Percentiles rank a stretch among this genome's conserved stretches.
Evolutionary conservation across 2,797 vertebrate species (phyloP).

Genomic region (Chlorospingus flavigularis): DNA sequence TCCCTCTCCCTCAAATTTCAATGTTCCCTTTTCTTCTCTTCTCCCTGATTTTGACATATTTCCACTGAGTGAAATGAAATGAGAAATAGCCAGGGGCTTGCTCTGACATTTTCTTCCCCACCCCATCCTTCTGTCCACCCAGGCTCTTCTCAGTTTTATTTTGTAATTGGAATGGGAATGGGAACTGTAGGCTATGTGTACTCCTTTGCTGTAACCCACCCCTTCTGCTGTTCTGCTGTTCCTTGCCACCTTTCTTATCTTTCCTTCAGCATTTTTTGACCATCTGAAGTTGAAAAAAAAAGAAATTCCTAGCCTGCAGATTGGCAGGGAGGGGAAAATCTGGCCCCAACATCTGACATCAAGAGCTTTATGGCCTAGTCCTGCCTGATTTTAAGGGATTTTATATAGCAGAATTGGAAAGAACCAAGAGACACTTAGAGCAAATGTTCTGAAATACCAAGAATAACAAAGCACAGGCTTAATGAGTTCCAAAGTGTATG

Average conservation of each 20-base stretch:
- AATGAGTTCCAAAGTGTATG: slow-evolving; percentile 66
- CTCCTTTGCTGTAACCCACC: neutral
- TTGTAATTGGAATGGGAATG: neutral
- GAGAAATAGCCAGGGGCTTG: slow-evolving; percentile 58
- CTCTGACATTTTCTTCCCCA: slow-evolving; percentile 60
- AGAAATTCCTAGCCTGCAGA: neutral
- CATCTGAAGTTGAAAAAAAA: neutral
- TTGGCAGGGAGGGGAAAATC: neutral
- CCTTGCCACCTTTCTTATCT: neutral
- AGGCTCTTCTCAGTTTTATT: neutral
- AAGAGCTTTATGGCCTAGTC: slow-evolving; percentile 15
- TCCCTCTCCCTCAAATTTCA: slow-evolving; percentile 27
- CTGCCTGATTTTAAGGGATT: slow-evolving; percentile 36
- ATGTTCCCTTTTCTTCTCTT: slow-evolving; percentile 44
- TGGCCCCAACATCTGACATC: neutral
- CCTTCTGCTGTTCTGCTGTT: neutral
- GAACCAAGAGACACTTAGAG: slow-evolving; percentile 26
- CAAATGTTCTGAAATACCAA: slow-evolving; percentile 58
- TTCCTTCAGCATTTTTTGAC: neutral
- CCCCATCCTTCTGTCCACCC: slow-evolving; percentile 13
- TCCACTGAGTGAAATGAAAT: slow-evolving; percentile 36
- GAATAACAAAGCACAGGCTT: slow-evolving; percentile 63
- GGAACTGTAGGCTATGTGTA: neutral
- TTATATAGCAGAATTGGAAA: slow-evolving; percentile 27
- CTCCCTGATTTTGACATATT: slow-evolving; percentile 19